These are phyloP conservation scores for Australoheros facetus DNA, from an alignment of 2,797 vertebrate species.

Conservation along the genomic window DNA sequence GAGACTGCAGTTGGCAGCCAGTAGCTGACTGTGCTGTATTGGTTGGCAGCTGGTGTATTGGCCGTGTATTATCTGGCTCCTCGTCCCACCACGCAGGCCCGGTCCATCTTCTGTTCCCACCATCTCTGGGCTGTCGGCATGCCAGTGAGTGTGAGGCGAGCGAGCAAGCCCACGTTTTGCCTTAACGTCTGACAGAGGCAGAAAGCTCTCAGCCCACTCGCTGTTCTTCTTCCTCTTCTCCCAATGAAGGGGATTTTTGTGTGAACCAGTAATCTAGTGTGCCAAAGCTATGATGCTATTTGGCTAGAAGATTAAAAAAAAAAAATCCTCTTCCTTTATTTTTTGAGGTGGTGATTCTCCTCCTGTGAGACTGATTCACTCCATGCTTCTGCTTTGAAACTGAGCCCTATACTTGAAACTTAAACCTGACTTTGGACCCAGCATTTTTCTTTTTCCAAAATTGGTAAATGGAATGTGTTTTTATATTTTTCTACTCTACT, in stretches of 20 bases:
- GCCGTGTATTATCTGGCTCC: constrained; percentile 48
- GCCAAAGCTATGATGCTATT: constrained; percentile 48
- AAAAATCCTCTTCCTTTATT: background rate
- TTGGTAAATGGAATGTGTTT: no score
- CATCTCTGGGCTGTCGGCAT: constrained; percentile 37
- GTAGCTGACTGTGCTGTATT: constrained; percentile 46
- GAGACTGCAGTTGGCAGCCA: constrained; percentile 32
- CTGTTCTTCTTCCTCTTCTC: constrained; percentile 36
- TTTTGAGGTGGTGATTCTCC: constrained; percentile 29
- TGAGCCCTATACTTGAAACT: background rate
- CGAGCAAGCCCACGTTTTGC: constrained; percentile 22
- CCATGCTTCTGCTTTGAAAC: constrained; percentile 5
- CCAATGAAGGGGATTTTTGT: constrained; percentile 37
- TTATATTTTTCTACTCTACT: no score
- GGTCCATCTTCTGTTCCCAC: constrained; percentile 43
- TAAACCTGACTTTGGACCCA: background rate
- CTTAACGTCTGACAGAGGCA: constrained; percentile 47
- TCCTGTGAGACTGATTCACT: constrained; percentile 10
- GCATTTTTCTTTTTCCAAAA: no score
- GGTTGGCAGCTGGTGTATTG: constrained; percentile 59
- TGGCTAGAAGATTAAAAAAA: constrained; percentile 31
- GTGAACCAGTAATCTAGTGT: constrained; percentile 29
- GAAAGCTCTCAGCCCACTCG: constrained; percentile 54
- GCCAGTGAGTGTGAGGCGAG: constrained; percentile 49
- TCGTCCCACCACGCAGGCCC: constrained; percentile 23